Conservation (phyloP, 2,888 invertebrate species). For the Steinernema carpocapsae region DNA sequence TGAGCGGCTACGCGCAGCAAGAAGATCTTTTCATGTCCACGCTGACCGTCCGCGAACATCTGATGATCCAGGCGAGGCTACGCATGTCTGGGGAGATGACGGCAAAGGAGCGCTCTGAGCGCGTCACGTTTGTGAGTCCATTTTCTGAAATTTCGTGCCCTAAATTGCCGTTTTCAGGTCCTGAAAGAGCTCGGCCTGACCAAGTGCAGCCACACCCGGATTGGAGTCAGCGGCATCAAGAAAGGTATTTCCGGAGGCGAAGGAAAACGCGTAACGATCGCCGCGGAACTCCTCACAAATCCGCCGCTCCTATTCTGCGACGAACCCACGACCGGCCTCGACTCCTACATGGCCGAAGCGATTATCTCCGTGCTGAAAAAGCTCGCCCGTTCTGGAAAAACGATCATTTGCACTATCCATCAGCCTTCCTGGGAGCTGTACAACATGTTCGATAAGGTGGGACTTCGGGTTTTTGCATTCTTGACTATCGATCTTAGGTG, state of each 20-base stretch:
- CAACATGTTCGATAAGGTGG: slow-evolving; percentile 64
- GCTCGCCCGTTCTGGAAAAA: slow-evolving; percentile 60
- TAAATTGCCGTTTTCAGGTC: slow-evolving; percentile 72
- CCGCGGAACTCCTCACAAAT: slow-evolving; percentile 85
- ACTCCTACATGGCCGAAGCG: slow-evolving; percentile 89
- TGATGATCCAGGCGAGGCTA: slow-evolving; percentile 75
- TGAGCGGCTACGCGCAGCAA: slow-evolving; percentile 67
- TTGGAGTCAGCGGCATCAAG: slow-evolving; percentile 84
- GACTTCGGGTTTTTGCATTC: no score
- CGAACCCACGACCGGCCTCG: slow-evolving; percentile 91
- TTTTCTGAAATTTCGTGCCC: background rate
- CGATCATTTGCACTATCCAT: slow-evolving; percentile 69
- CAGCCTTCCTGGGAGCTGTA: slow-evolving; percentile 68
- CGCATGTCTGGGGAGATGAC: slow-evolving; percentile 83
- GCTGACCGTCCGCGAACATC: slow-evolving; percentile 67
- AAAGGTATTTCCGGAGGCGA: slow-evolving; percentile 77
- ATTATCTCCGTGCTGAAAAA: slow-evolving; percentile 78
- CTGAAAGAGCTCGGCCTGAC: slow-evolving; percentile 83
- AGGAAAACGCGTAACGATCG: slow-evolving; percentile 77
- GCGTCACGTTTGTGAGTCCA: slow-evolving; percentile 80
- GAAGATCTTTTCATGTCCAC: slow-evolving; percentile 68
- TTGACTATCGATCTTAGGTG: slow-evolving; percentile 67
- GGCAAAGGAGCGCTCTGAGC: slow-evolving; percentile 78
- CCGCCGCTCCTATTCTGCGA: slow-evolving; percentile 94
- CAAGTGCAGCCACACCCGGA: slow-evolving; percentile 87